A percentile compares a stretch with the other conserved stretches of the same genome.
Evolutionary conservation across 2,797 vertebrate genomes (phyloP).

Genomic region (Anguilla megastoma): DNA sequence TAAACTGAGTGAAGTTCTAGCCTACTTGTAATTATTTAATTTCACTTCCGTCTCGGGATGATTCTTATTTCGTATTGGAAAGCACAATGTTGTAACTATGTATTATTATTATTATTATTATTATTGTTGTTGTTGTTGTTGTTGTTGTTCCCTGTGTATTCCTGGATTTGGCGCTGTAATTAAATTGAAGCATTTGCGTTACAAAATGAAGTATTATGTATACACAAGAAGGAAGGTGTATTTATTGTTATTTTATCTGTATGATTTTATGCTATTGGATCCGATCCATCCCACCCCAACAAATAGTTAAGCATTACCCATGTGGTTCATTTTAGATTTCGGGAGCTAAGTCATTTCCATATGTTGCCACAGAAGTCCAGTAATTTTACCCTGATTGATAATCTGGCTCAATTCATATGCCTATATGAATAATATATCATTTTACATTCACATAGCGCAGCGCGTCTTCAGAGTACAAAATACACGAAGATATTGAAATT

Average conservation of each 20-base stretch:
- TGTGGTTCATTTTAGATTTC: slow-evolving; percentile 22
- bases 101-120: neutral
- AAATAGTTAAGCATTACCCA: slow-evolving; percentile 16
- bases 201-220: neutral
- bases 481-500: neutral
- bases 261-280: neutral
- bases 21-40: too few relatives aligned
- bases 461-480: neutral
- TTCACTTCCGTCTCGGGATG: neutral
- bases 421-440: slow-evolving; percentile 15
- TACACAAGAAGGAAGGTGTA: too few relatives aligned
- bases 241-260: neutral
- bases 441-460: neutral
- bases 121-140: neutral
- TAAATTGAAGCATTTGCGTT: neutral
- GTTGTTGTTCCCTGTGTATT: neutral
- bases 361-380: slow-evolving; percentile 37
- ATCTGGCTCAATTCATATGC: slow-evolving; percentile 30
- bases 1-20: neutral
- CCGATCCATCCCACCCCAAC: neutral
- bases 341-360: slow-evolving; percentile 45
- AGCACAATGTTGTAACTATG: neutral
- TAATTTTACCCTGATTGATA: slow-evolving; percentile 42
- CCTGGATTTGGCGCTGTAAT: too few relatives aligned
- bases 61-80: neutral